Conservation (phyloP, 2,888 invertebrate genomes). For the Pyrrhosoma nymphula region DNA sequence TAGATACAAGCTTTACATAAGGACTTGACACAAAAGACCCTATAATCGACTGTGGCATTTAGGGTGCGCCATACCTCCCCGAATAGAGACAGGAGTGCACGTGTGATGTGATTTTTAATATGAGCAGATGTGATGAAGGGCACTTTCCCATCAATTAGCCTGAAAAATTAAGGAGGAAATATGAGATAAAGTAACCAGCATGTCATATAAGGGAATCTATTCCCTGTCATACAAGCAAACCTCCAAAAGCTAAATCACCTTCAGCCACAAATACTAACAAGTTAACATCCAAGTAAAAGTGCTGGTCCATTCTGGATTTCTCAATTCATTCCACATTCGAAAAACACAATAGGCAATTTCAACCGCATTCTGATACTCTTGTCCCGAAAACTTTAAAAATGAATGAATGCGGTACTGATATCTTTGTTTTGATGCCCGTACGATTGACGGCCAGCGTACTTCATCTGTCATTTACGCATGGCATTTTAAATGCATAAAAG, state of each 20-base stretch:
- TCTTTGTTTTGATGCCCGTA: too few species aligned
- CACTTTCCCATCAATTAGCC: slow-evolving; percentile 78
- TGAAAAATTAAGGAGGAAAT: slow-evolving; percentile 74
- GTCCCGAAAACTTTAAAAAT: too few species aligned
- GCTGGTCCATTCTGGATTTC: neutral
- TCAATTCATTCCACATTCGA: neutral
- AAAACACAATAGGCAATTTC: neutral
- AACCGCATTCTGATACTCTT: neutral
- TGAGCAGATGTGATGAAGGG: slow-evolving; percentile 78
- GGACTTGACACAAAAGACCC: too few species aligned
- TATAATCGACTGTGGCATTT: too few species aligned
- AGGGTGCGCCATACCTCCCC: slow-evolving; percentile 78
- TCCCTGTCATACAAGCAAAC: neutral
- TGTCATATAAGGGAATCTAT: neutral
- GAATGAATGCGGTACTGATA: too few species aligned
- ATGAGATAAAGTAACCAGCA: neutral
- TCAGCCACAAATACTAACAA: slow-evolving; percentile 35
- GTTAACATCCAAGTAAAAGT: neutral
- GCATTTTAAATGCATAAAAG: too few species aligned
- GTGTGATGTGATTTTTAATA: slow-evolving; percentile 81
- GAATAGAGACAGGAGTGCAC: slow-evolving; percentile 80
- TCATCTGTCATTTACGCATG: too few species aligned
- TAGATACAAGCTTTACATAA: too few species aligned
- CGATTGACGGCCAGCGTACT: too few species aligned
- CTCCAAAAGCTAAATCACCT: neutral